Base-by-base conservation (phyloP, 2,797 vertebrate genomes). In the Halcyon smyrnensis region DNA sequence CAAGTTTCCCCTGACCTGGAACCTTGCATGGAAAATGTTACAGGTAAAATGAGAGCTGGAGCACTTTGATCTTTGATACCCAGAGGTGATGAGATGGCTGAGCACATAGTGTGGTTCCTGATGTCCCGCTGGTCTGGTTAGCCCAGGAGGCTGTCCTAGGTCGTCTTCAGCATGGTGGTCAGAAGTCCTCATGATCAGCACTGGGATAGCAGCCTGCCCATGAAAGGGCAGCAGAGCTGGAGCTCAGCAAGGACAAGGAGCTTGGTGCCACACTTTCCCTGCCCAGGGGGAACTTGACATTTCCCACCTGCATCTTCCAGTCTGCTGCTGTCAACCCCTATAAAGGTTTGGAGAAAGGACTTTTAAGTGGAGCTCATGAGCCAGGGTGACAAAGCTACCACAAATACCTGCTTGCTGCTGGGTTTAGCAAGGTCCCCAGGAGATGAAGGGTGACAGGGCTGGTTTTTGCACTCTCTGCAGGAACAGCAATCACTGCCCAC, bases 281-380 rank as follows among this genome's bases (percentile, higher is more conserved):
- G 9, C 1, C 8, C 34, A 77, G 7, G 11, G 12, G 12, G 3
- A 88, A 17, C 12, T 80, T 2, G 0, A 7, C 1, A 0, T 70
- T 86, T 74, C 37, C 30, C 12, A 25, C n/a, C 37, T 41, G 6
- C 5, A 2, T 28, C 37, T 62, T 48, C 36, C 83, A 62, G 12
- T 4, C 27, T 69, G 53, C 27, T 51, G 53, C 50, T 64, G 28
- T 37, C 56, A 53, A 32, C 17, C 23, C n/a, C 30, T 36, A 43
- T 27, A 46, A 83, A 24, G 32, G 34, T 15, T 65, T 37, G 34
- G 39, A 50, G 12, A 90, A 84, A n/a, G 15, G 41, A 54, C 27
- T 21, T 86, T 37, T 25, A 27, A n/a, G 3, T n/a, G 28, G 39
- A n/a, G 14, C 4, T 80, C 17, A 12, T 0, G 5, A 37, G 9